Base-by-base conservation (phyloP, 1,140 invertebrate species). In the Prorops nasuta region DNA sequence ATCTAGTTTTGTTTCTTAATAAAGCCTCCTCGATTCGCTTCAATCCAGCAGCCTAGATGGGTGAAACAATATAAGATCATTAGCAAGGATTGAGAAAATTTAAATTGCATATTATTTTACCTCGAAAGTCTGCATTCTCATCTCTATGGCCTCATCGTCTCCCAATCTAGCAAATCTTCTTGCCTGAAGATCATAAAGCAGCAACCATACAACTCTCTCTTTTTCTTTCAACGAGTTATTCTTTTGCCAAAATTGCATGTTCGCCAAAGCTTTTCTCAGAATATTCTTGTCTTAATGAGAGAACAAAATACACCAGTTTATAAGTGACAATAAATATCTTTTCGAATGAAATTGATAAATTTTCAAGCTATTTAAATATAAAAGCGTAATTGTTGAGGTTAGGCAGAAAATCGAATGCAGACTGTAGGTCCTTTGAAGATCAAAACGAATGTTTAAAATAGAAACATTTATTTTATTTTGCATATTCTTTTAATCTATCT, bases 211-310 rank as follows among this genome's bases (percentile, higher is more conserved):
- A 1, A 79, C 71, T 32, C 67, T 72, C 28, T 78, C 64, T 28
- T 71, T 69, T 2, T 52, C 21, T 43, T 69, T 63, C 2, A 79
- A 56, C 60, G 83, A 60, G 7, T 66, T 69, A 60, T 83, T 81
- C 1, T 77, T 66, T 1, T 67, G 59, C 71, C 86, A 87, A 63
- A 89, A 90, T 19, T 77, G 70, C 1, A 82, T 74, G 51, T 88
- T 84, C 12, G 80, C 79, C 16, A 89, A 72, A 2, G 86, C 83
- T 58, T 86, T 81, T 42, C 82, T 80, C 36, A 90, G 66, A 35
- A 90, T 81, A 18, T 80, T 75, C 66, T 87, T 88, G 75, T 87
- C 87, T 90, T 73, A 79, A 59, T 17, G 18, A 4, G 31, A 41
- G 36, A 35, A 35, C 34, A 4, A 9, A n/a, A 35, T 15, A n/a